Conservation (phyloP, 2,113 vertebrate species). For the Lampris incognitus region DNA sequence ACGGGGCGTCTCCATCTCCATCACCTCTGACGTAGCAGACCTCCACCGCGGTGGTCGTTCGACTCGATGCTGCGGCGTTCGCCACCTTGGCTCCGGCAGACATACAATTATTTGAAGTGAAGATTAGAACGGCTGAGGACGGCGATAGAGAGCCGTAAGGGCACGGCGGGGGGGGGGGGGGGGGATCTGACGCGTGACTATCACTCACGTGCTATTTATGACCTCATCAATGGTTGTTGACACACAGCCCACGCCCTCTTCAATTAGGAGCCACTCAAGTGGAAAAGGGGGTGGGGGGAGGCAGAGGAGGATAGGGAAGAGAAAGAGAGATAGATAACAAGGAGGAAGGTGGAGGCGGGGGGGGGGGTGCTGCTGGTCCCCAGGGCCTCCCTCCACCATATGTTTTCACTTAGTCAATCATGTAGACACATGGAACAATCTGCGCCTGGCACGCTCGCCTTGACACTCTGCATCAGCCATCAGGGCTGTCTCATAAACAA, state of each 20-base stretch:
- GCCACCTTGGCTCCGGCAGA: too few relatives aligned
- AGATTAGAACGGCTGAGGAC: not conserved
- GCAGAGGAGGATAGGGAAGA: not conserved
- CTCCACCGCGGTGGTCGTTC: too few relatives aligned
- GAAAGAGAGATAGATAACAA: not conserved
- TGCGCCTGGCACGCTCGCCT: constrained; percentile 41
- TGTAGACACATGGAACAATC: constrained; percentile 74
- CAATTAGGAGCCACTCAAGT: constrained; percentile 72
- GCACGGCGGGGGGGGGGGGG: not conserved
- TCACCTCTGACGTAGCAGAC: too few relatives aligned
- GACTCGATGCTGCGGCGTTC: too few relatives aligned
- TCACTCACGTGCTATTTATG: constrained; percentile 52
- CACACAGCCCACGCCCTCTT: constrained; percentile 50
- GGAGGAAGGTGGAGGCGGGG: not conserved
- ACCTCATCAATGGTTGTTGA: constrained; percentile 47
- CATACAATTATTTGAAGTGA: not conserved
- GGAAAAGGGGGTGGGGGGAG: constrained; percentile 43
- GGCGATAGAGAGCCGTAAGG: constrained; percentile 3
- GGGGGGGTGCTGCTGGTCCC: constrained; percentile 41
- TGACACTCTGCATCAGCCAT: constrained; percentile 54
- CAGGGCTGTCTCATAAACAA: constrained; percentile 62
- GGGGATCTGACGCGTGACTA: constrained; percentile 8
- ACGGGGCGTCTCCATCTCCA: too few relatives aligned
- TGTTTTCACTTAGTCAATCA: constrained; percentile 81
- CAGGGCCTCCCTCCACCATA: constrained; percentile 59